Base-by-base conservation (phyloP, 92 coral and sea anemone genomes). In the Zoanthus solanderi region DNA sequence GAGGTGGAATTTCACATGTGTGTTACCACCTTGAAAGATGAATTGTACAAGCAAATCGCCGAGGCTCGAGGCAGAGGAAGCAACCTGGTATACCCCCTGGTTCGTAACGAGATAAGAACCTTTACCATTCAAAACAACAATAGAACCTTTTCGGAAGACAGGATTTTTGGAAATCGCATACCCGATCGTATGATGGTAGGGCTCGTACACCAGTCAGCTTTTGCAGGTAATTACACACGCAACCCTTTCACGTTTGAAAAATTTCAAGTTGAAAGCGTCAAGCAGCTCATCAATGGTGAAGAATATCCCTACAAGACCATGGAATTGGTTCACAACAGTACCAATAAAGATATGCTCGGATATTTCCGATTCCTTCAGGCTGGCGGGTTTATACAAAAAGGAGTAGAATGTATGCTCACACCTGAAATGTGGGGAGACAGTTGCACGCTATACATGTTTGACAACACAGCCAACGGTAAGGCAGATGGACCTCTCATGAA, bases 401-500 rank as follows among this genome's bases (percentile, higher is more conserved):
- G 12, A 54, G 46, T 5, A 42, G 23, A 17, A n/a, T 42, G 17
- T 10, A 12, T 44, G 78, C 0, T 66, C 6, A 17, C 11, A 23
- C 32, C 72, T 1, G 56, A 45, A 2, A 44, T 16, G 78, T 74
- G 56, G 78, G 78, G 78, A 57, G 12, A 44, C 5, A 56, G 47
- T 31, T 58, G 58, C 46, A 77, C 83, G n/a, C 9, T 77, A 4
- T 77, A 54, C 13, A 45, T 16, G 30, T 77, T 65, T 65, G 52
- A 77, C 6, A 77, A 77, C 60, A 77, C 69, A 31, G 83, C 83
- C 68, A 77, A 54, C 23, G 48, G 50, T 2, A 30, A 15, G 2
- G 68, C 68, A 9, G 68, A 77, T 34, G 69, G 83, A 1, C 69
- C 83, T 46, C n/a, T 53, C 23, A 18, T 77, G 8, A 77, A 56